Base-by-base conservation (phyloP, 2,888 invertebrate genomes). In the Acleris emargana region DNA sequence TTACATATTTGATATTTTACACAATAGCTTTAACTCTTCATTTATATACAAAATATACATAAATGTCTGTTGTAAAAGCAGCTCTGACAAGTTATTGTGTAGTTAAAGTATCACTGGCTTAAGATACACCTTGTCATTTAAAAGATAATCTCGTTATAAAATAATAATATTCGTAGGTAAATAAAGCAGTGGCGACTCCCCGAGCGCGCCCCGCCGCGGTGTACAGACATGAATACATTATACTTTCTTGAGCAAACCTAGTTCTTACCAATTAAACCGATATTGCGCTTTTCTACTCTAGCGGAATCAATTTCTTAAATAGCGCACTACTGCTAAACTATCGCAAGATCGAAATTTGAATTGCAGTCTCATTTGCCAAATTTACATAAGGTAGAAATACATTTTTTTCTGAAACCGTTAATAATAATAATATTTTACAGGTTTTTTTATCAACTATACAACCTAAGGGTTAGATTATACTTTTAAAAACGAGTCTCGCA, bases 31-130 rank as follows among this genome's bases (percentile, higher is more conserved):
- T 84, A 86, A 77, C 78, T 81, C 80, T 83, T 78, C 82, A 87
- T 86, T 86, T 91, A 91, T 91, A 88, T 91, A 91, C 91, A 91
- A 89, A 89, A 90, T 91, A 91, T 89, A 91, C 90, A 91, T 87
- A 86, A 87, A 87, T 82, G 86, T 87, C 80, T 80, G 80, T 79
- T 74, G 75, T 73, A 73, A 73, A 78, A 79, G 82, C 77, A 71
- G 68, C 53, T 69, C 70, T 68, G 67, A 62, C 69, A 76, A 77
- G 75, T 71, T 72, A 73, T 72, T 64, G 76, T 73, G 77, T 73
- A 74, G 76, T 79, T 77, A 71, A 78, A 75, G 76, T 79, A 77
- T 77, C 82, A 80, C 82, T 77, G 80, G 75, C 76, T 73, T 71
- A 69, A 72, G 77, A 70, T 70, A 64, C 47, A 57, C 57, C 66